phyloP scores from a whole-genome alignment of 2,888 invertebrate species.

The Ormyrus thymus region DNA sequence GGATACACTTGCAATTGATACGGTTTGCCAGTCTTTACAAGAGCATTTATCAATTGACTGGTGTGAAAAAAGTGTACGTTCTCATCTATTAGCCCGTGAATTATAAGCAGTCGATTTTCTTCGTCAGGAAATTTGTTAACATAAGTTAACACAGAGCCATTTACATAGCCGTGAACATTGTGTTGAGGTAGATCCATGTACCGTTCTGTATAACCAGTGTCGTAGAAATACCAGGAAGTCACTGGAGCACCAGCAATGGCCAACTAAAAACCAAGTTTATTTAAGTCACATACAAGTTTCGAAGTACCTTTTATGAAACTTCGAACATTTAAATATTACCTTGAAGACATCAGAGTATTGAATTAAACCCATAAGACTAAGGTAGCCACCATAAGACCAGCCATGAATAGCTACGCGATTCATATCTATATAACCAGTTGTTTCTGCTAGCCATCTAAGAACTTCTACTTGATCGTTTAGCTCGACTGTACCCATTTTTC shows the following conservation, averaged over 20 bases:
- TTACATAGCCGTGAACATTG: slow-evolving; percentile 87
- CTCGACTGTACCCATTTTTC: slow-evolving; percentile 95
- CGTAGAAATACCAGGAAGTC: slow-evolving; percentile 97
- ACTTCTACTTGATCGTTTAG: slow-evolving; percentile 97
- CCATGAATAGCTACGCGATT: slow-evolving; percentile 96
- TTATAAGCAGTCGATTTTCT: slow-evolving; percentile 92
- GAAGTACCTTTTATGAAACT: neutral
- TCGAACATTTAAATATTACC: slow-evolving; percentile 74
- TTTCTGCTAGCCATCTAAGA: slow-evolving; percentile 88
- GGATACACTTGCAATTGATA: slow-evolving; percentile 97
- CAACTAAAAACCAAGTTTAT: slow-evolving; percentile 72
- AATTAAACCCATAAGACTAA: slow-evolving; percentile 94
- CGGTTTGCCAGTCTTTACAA: slow-evolving; percentile 96
- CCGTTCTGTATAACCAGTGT: slow-evolving; percentile 98
- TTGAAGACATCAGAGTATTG: slow-evolving; percentile 95
- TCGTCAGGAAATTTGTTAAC: slow-evolving; percentile 93
- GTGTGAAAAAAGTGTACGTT: slow-evolving; percentile 99
- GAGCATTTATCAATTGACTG: slow-evolving; percentile 90
- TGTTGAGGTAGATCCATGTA: slow-evolving; percentile 93
- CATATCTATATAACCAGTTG: slow-evolving; percentile 92
- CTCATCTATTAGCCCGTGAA: slow-evolving; percentile 98
- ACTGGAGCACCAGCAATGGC: slow-evolving; percentile 98
- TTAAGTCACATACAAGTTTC: neutral
- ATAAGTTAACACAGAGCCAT: slow-evolving; percentile 90
- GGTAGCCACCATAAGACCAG: slow-evolving; percentile 99